Percentiles rank a stretch among this genome's conserved stretches.
Evolutionary conservation across 2,797 vertebrate species (phyloP).

Genomic region (Zenarchopterus dispar): DNA sequence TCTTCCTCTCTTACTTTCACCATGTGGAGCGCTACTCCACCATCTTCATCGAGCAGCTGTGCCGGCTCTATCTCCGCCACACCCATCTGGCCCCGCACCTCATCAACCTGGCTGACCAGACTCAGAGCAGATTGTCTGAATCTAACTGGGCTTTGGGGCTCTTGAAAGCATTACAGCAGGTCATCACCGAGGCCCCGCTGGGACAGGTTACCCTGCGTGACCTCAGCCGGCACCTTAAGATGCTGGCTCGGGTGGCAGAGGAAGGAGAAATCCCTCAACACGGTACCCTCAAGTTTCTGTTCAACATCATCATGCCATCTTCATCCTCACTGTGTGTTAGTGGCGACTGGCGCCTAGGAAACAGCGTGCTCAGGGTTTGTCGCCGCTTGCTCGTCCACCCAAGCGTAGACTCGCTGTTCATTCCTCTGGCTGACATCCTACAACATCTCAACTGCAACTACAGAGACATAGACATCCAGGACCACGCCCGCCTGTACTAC

Average conservation of each 20-base stretch:
- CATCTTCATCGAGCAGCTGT: slow-evolving; percentile 73
- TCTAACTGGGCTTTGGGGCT: slow-evolving; percentile 76
- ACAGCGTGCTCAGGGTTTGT: slow-evolving; percentile 84
- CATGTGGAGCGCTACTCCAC: slow-evolving; percentile 62
- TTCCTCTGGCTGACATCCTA: slow-evolving; percentile 82
- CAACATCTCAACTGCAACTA: slow-evolving; percentile 79
- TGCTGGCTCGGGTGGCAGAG: slow-evolving; percentile 82
- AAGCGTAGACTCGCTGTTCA: slow-evolving; percentile 73
- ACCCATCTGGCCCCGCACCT: slow-evolving; percentile 83
- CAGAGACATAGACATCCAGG: slow-evolving; percentile 85
- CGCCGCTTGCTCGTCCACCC: slow-evolving; percentile 82
- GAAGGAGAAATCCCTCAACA: slow-evolving; percentile 77
- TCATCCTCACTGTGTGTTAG: slow-evolving; percentile 58
- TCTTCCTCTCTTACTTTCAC: slow-evolving; percentile 84
- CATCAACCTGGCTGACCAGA: slow-evolving; percentile 82
- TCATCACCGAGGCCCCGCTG: slow-evolving; percentile 67
- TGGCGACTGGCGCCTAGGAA: slow-evolving; percentile 84
- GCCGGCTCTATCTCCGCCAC: slow-evolving; percentile 80
- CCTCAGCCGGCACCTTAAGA: slow-evolving; percentile 84
- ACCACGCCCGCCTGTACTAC: slow-evolving; percentile 90
- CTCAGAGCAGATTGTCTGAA: slow-evolving; percentile 71
- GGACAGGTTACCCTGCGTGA: slow-evolving; percentile 56
- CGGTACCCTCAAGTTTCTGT: slow-evolving; percentile 79
- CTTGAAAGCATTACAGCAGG: slow-evolving; percentile 73
- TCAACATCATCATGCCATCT: slow-evolving; percentile 56